Evolutionary conservation across 1,140 invertebrate species (phyloP).

Genomic region (Holcopasites calliopsidis): DNA sequence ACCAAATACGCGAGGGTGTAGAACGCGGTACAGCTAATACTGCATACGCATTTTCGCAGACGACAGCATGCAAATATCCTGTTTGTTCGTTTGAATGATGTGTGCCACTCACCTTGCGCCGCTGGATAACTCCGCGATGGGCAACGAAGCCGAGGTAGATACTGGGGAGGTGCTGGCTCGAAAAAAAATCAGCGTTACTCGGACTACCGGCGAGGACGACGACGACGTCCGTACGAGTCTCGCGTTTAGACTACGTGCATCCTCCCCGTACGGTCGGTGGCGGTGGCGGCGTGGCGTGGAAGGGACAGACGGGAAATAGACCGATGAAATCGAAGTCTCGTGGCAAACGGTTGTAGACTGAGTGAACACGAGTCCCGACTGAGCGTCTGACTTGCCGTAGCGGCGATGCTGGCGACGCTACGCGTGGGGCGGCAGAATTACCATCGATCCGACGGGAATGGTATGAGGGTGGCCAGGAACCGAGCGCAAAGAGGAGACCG

Average conservation of each 20-base stretch:
- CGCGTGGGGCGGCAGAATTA: conserved; percentile 58
- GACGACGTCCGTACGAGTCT: conserved; percentile 44
- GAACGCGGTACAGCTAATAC: no score
- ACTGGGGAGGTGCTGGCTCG: conserved; percentile 2
- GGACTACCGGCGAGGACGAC: conserved; percentile 35
- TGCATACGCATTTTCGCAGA: no score
- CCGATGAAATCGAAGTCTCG: conserved; percentile 73
- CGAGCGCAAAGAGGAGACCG: conserved; percentile 2
- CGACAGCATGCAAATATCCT: no score
- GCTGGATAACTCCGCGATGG: not conserved
- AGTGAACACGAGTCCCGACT: conserved; percentile 78
- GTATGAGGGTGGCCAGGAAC: conserved; percentile 50
- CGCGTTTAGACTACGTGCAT: conserved; percentile 47
- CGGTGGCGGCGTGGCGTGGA: not conserved
- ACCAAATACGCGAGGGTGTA: not conserved
- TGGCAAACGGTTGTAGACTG: conserved; percentile 78
- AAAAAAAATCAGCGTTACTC: conserved; percentile 27
- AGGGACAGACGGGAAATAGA: conserved; percentile 41
- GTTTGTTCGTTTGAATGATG: no score
- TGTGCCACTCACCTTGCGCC: conserved; percentile 38
- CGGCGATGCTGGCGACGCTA: conserved; percentile 70
- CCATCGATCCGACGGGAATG: conserved; percentile 69
- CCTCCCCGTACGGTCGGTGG: conserved; percentile 1
- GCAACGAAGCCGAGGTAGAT: not conserved
- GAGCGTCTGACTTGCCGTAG: conserved; percentile 68